Base-by-base conservation (phyloP, 1,140 invertebrate species). In the Holotrichia oblita region DNA sequence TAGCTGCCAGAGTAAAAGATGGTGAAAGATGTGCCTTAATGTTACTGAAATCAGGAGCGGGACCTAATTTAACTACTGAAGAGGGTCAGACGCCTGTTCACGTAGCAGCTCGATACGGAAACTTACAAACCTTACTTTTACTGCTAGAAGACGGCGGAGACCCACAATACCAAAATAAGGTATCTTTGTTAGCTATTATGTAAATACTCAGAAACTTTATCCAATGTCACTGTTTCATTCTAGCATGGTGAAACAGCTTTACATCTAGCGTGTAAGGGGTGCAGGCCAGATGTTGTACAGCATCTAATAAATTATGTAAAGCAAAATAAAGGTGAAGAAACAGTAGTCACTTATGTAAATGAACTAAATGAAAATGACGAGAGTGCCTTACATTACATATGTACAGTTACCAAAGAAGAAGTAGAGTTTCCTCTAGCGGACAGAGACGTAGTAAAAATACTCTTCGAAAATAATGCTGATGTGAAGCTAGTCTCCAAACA, bases 1-100 rank as follows among this genome's bases (percentile, higher is more conserved):
- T 99, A 80, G 97, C 97, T 12, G 95, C 98, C 0, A 90, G 97
- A 78, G 96, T 98, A 44, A 93, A 93, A 77, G 97, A 97, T 83
- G 97, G 97, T 72, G 97, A 99, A 84, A 94, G 96, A 87, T 99
- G 98, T 88, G 98, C 97, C 9, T 91, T 99, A 79, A 99, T 99
- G 97, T 87, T 99, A 79, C 87, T 99, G 3, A 99, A 99, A 88
- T 98, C 96, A 12, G 98, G 98, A 4, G 98, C 98, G 9, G 94
- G 97, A 80, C 95, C 98, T 0, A 99, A 99, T 89, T 91, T 96
- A 76, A 91, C 91, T 0, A 96, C 94, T 8, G 93, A 99, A 87
- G 97, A 98, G 87, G 97, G 97, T 14, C 94, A 98, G 87, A 98
- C 97, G 0, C 95, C 97, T 0, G 93, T 98, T 2, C 97, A 98